These are phyloP conservation scores for Andrena haemorrhoa DNA, from an alignment of 2,888 invertebrate species.

Conservation along the genomic window DNA sequence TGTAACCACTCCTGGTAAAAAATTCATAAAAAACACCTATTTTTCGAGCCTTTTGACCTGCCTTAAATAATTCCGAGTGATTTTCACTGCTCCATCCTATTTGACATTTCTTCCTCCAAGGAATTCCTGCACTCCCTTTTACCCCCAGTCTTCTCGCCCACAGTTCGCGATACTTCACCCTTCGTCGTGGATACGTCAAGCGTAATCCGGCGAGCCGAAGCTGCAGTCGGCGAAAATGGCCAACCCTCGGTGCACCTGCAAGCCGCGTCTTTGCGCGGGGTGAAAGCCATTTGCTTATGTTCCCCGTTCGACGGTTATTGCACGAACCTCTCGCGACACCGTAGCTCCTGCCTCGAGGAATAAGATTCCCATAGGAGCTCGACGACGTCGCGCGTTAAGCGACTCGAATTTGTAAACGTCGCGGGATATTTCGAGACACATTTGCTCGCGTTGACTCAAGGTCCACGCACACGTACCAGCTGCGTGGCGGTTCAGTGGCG, in stretches of 20 bases:
- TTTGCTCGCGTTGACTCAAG: no score
- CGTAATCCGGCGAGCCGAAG: slow-evolving; percentile 30
- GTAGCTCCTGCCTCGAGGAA: not conserved
- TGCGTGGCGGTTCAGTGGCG: no score
- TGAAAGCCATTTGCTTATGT: slow-evolving; percentile 24
- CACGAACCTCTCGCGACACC: slow-evolving; percentile 1
- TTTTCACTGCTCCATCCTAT: not conserved
- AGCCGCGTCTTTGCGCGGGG: not conserved
- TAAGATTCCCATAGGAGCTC: not conserved
- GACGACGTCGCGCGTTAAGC: not conserved
- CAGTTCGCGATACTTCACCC: slow-evolving; percentile 17
- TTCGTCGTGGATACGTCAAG: slow-evolving; percentile 38
- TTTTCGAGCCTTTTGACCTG: no score
- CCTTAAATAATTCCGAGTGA: slow-evolving; percentile 3
- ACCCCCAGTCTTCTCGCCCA: slow-evolving; percentile 12
- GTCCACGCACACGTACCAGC: no score
- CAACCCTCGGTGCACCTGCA: slow-evolving; percentile 26
- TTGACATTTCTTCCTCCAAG: not conserved
- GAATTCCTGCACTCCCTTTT: not conserved
- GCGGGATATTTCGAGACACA: not conserved
- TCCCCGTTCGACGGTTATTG: slow-evolving; percentile 29
- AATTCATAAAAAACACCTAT: no score
- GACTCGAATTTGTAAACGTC: not conserved
- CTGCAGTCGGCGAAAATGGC: not conserved
- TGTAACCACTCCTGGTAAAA: no score